Conservation (phyloP, 2,888 invertebrate species). For the Junonia oenone region DNA sequence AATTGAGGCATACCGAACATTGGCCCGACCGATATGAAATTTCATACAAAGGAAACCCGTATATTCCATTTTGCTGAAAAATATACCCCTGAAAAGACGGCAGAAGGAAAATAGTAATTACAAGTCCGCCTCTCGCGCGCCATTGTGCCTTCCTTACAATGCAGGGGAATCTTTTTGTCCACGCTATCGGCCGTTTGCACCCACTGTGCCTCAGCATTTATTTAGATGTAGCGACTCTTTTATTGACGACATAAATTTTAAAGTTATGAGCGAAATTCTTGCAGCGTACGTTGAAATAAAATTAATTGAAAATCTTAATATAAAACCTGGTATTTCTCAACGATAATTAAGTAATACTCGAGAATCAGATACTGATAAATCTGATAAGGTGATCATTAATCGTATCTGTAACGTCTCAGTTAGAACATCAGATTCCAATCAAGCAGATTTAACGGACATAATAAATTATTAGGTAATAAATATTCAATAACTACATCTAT, state of each 20-base stretch:
- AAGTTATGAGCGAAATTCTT: background rate
- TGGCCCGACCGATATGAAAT: constrained; percentile 45
- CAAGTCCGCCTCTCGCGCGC: constrained; percentile 61
- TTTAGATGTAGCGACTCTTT: constrained; percentile 43
- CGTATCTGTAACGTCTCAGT: background rate
- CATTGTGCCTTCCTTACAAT: constrained; percentile 69
- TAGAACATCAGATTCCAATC: background rate
- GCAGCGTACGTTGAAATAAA: background rate
- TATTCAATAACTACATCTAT: constrained; percentile 3
- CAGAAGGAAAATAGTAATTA: constrained; percentile 77
- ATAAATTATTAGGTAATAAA: background rate
- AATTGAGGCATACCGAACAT: constrained; percentile 32
- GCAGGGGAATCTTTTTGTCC: constrained; percentile 75
- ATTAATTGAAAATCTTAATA: background rate
- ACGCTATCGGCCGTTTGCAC: constrained; percentile 72
- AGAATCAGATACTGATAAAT: background rate
- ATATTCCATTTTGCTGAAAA: constrained; percentile 69
- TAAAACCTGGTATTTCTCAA: background rate
- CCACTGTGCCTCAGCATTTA: constrained; percentile 57
- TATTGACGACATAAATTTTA: constrained; percentile 22
- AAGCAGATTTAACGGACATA: background rate
- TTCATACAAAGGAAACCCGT: constrained; percentile 50
- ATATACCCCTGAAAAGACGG: constrained; percentile 67
- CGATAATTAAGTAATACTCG: background rate
- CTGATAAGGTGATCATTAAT: background rate